Conservation (phyloP, 2,797 vertebrate species). For the Hydrocynus forskahlii region DNA sequence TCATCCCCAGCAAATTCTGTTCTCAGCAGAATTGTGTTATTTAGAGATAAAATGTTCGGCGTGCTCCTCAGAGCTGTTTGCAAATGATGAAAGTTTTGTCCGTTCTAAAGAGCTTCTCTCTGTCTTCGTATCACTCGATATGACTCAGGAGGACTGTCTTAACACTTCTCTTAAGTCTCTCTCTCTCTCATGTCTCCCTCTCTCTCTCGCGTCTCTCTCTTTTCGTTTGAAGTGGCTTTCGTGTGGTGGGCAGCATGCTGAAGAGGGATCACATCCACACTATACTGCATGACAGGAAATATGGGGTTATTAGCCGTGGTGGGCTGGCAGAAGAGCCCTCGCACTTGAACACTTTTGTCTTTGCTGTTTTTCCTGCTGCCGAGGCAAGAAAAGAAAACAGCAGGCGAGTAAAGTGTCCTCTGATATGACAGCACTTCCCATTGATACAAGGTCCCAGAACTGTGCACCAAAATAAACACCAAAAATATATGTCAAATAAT, state of each 20-base stretch:
- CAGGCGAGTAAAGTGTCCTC: background rate
- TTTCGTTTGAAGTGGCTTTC: constrained; percentile 39
- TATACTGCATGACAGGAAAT: constrained; percentile 29
- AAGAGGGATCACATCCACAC: constrained; percentile 28
- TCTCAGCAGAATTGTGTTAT: background rate
- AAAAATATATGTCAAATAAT: background rate
- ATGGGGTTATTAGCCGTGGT: constrained; percentile 24
- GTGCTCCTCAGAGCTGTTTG: background rate
- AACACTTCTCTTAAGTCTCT: constrained; percentile 27
- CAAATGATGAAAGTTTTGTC: constrained; percentile 18
- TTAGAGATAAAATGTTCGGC: background rate
- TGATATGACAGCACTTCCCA: background rate
- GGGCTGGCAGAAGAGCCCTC: constrained; percentile 20
- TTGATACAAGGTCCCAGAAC: background rate
- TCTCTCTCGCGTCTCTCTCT: constrained; percentile 7
- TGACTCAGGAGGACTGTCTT: constrained; percentile 24
- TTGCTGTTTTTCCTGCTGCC: background rate
- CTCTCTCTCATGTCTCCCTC: constrained; percentile 3
- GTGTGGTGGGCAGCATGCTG: constrained; percentile 7
- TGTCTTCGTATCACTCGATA: constrained; percentile 37
- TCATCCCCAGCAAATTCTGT: background rate
- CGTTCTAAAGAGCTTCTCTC: constrained; percentile 27
- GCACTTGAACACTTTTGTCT: background rate
- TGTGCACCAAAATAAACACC: background rate
- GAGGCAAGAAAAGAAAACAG: constrained; percentile 11